Evolutionary conservation across 1,140 invertebrate species (phyloP).

Genomic region (Drosophila kanapiae): DNA sequence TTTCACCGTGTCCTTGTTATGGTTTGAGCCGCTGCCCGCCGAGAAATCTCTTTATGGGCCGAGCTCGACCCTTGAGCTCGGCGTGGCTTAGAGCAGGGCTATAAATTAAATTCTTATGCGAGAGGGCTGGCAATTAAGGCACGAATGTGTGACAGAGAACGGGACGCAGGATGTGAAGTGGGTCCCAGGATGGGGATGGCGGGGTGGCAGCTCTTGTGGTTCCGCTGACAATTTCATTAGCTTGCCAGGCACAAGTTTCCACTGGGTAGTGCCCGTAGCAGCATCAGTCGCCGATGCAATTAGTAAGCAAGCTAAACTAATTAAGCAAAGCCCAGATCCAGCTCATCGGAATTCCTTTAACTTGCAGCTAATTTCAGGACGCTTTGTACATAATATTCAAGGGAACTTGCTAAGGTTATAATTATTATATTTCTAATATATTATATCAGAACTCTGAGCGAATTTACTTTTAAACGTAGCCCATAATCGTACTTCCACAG

Average conservation of each 20-base stretch:
- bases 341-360: slow-evolving; percentile 19
- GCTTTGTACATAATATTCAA: too few relatives aligned
- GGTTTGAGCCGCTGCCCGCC: slow-evolving; percentile 43
- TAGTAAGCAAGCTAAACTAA: slow-evolving; percentile 70
- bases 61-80: slow-evolving; percentile 50
- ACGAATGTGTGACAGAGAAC: slow-evolving; percentile 29
- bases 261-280: slow-evolving; percentile 14
- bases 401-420: too few relatives aligned
- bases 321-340: slow-evolving; percentile 55
- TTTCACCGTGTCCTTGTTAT: slow-evolving; percentile 44
- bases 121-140: slow-evolving; percentile 64
- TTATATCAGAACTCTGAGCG: too few relatives aligned
- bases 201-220: slow-evolving; percentile 45
- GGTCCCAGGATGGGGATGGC: neutral
- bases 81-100: slow-evolving; percentile 54
- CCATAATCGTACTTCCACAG: too few relatives aligned
- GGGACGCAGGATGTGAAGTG: neutral
- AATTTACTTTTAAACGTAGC: neutral
- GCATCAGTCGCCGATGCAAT: slow-evolving; percentile 59
- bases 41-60: slow-evolving; percentile 43
- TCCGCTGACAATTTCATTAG: slow-evolving; percentile 77
- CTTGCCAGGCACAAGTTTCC: slow-evolving; percentile 43
- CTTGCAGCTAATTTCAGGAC: neutral
- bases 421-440: too few relatives aligned
- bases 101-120: slow-evolving; percentile 79